Conservation (phyloP, 2,797 vertebrate genomes). For the Platyrinchus mystaceus region DNA sequence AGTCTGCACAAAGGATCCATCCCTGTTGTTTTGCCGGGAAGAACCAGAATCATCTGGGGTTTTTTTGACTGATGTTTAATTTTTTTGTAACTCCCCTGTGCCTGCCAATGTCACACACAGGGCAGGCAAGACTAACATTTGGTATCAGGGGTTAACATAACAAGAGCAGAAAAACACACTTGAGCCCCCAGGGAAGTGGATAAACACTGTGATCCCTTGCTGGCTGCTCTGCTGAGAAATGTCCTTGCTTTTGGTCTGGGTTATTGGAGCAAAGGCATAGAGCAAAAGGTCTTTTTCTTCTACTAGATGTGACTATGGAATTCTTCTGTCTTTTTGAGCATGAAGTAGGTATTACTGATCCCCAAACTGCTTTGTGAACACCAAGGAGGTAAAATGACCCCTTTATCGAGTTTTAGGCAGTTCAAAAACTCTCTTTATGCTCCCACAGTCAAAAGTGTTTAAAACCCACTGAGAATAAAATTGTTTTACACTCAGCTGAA, state of each 20-base stretch:
- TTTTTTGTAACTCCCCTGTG: neutral
- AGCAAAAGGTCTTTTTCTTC: neutral
- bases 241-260: neutral
- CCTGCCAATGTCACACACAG: neutral
- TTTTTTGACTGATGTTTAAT: neutral
- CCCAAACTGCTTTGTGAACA: neutral
- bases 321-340: neutral
- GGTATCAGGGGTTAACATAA: constrained; percentile 20
- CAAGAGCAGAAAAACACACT: neutral
- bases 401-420: neutral
- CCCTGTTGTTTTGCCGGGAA: neutral
- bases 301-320: neutral
- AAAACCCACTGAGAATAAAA: neutral
- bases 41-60: neutral
- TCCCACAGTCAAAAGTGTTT: neutral
- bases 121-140: constrained; percentile 5
- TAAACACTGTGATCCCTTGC: neutral
- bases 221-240: constrained; percentile 1
- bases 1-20: neutral
- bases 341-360: neutral
- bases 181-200: neutral
- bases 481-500: neutral
- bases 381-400: neutral
- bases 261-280: neutral
- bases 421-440: neutral